Percentiles rank a stretch among this genome's conserved stretches.
phyloP scores from a whole-genome alignment of 2,113 vertebrate species.

The Rhombomys opimus region DNA sequence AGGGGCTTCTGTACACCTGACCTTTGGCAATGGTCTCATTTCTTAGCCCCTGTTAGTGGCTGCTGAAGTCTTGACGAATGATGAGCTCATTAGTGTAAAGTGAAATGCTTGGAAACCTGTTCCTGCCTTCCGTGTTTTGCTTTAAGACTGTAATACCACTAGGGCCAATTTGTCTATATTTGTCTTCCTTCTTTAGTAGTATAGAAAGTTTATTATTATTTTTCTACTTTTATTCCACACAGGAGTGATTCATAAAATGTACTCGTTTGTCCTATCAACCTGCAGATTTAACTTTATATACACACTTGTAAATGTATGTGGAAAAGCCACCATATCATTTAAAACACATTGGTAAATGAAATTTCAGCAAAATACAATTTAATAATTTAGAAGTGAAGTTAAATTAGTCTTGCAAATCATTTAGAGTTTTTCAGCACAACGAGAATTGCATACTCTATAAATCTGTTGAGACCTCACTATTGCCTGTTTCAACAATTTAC shows the following conservation, averaged over 20 bases:
- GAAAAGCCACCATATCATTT: not conserved
- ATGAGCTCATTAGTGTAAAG: not conserved
- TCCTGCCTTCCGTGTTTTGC: not conserved
- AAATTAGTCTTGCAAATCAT: not conserved
- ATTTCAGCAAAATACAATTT: not conserved
- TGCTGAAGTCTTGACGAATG: not conserved
- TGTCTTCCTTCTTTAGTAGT: not conserved
- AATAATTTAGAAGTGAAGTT: no score
- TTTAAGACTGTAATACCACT: not conserved
- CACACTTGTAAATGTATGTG: not conserved
- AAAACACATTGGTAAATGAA: not conserved
- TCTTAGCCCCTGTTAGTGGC: not conserved
- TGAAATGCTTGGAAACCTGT: not conserved
- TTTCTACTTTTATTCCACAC: not conserved
- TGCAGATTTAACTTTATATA: not conserved
- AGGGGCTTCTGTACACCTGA: not conserved
- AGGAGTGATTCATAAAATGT: no score
- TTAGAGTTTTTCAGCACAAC: no score
- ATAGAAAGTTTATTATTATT: not conserved
- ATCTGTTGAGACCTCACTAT: no score
- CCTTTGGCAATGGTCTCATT: not conserved
- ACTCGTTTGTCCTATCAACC: not conserved
- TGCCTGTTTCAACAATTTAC: not conserved
- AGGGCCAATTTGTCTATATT: not conserved
- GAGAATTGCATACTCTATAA: not conserved